Conservation (phyloP, 2,888 invertebrate species). For the Sussaba pulchella region DNA sequence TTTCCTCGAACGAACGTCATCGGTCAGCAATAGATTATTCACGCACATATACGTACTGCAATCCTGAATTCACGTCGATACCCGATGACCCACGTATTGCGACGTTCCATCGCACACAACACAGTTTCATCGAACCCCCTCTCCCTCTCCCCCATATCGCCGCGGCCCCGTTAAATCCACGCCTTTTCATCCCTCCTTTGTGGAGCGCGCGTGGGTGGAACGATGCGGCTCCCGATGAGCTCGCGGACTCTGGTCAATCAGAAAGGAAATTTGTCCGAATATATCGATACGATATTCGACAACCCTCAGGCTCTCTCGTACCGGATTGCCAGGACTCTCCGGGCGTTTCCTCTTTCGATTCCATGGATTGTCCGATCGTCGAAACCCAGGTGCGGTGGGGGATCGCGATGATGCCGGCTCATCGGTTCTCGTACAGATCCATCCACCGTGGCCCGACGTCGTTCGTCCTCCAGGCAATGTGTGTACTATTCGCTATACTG, state of each 20-base stretch:
- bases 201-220: background rate
- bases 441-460: background rate
- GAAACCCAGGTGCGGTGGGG: no score
- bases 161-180: background rate
- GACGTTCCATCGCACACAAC: background rate
- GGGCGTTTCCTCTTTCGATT: constrained; percentile 11
- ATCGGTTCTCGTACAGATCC: background rate
- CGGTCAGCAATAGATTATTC: no score
- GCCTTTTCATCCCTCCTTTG: constrained; percentile 2
- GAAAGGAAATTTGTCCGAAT: constrained; percentile 30
- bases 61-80: background rate
- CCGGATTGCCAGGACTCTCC: background rate
- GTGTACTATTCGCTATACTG: no score
- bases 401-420: background rate
- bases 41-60: no score
- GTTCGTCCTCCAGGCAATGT: no score
- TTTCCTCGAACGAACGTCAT: no score
- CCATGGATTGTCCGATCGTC: background rate
- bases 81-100: background rate
- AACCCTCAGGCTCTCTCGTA: background rate
- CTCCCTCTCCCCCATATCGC: background rate
- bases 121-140: constrained; percentile 9
- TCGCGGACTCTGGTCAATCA: constrained; percentile 26
- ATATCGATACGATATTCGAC: constrained; percentile 22
- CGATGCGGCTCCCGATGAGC: constrained; percentile 2